Percentiles rank a stretch among this genome's conserved stretches.
These are phyloP conservation scores for Phytoseiulus persimilis DNA, from an alignment of 2,888 invertebrate genomes.

Conservation along the genomic window DNA sequence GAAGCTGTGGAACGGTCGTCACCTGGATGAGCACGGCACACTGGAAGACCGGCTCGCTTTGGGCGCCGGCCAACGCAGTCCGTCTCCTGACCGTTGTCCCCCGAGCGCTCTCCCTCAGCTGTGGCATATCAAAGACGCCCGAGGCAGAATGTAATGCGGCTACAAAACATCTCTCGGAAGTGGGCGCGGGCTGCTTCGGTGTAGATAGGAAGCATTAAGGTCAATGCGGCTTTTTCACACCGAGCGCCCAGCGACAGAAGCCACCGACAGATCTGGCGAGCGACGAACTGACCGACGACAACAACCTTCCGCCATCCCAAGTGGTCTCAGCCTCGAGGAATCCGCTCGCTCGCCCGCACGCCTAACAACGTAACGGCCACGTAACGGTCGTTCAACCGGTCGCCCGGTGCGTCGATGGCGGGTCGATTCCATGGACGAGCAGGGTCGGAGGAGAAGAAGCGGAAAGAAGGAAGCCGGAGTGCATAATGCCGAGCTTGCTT, in stretches of 20 bases:
- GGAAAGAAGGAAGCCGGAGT: background rate
- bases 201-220: background rate
- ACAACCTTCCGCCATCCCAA: background rate
- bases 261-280: background rate
- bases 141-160: background rate
- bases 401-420: background rate
- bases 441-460: background rate
- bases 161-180: background rate
- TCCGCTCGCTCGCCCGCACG: background rate
- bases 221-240: background rate
- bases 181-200: background rate
- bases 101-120: background rate
- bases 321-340: background rate
- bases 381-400: background rate
- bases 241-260: background rate
- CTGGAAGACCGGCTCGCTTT: background rate
- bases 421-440: background rate
- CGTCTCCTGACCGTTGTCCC: background rate
- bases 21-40: background rate
- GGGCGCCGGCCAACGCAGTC: background rate
- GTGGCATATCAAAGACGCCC: background rate
- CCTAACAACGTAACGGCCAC: background rate
- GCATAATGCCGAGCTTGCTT: background rate
- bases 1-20: too few relatives aligned
- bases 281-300: background rate